Evolutionary conservation across 2,113 vertebrate genomes (phyloP), one percentile per base, ranked within the genome.

Genomic region (Tautogolabrus adspersus): DNA sequence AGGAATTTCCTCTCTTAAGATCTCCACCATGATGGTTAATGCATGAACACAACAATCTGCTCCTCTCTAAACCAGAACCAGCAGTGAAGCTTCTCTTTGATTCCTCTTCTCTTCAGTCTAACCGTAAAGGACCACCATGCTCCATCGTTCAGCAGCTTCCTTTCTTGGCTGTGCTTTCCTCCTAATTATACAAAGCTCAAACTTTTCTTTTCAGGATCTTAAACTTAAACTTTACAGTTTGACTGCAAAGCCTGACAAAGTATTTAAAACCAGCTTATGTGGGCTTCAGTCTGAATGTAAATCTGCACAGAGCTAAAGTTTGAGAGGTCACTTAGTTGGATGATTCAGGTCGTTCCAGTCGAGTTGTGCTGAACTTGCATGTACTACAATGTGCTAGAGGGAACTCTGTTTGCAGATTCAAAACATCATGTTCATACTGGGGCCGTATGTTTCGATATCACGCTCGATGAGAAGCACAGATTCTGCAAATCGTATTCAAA

Each of bases 221-320:
- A 88, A 87, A 86, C 52, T 72, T 66, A 70, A 75, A 86, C 30
- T 65, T 84, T 66, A 77, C 60, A 72, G 72, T 34, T 62, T 23
- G 18, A 65, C 2, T 26, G 26, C 1, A 26, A 1, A 3, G 30
- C 6, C 30, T 34, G 30, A 34, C 6, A 0, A 34, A 5, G 30
- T 34, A 5, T 34, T 34, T 34, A 5, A 34, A 34, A 34, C 30
- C 30, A 6, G 30, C 6, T 34, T 34, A 26, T 26, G 26, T 26
- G n/a, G n/a, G n/a, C n/a, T n/a, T n/a, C n/a, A n/a, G 26, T 26
- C 26, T 26, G 26, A 5, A 6, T 34, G 2, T 34, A 34, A 34
- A 34, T 34, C 30, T 34, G 30, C 30, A 34, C 30, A 34, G 4
- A 26, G 26, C 2, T 26, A 4, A 26, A 34, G 30, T 34, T 6